Conservation (phyloP, 2,888 invertebrate genomes). For the Papilio protenor region DNA sequence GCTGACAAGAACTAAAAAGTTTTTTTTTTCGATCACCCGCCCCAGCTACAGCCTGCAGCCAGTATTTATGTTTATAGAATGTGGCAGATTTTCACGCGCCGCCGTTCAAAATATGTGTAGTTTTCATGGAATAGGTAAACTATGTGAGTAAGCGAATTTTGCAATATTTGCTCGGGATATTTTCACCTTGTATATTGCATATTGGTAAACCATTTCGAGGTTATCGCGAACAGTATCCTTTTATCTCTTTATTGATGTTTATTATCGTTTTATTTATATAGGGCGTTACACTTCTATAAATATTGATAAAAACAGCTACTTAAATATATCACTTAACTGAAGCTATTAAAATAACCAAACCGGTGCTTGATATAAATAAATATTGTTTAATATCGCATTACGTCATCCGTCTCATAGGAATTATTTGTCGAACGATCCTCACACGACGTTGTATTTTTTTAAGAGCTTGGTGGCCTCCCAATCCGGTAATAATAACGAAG, state of each 20-base stretch:
- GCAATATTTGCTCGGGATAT: constrained; percentile 3
- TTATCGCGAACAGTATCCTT: constrained; percentile 4
- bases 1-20: not conserved
- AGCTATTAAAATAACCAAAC: not conserved
- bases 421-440: not conserved
- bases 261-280: not conserved
- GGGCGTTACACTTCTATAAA: constrained; percentile 19
- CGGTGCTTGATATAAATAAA: constrained; percentile 20
- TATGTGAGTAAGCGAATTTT: not conserved
- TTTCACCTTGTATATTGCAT: constrained; percentile 14
- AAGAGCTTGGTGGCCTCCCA: too few species aligned
- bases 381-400: constrained; percentile 28
- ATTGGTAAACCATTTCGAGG: constrained; percentile 5
- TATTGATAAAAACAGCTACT: not conserved
- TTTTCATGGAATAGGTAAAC: not conserved
- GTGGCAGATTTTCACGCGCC: not conserved
- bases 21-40: not conserved
- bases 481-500: too few species aligned
- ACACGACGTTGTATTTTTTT: not conserved
- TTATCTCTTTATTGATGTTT: not conserved
- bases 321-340: constrained; percentile 4
- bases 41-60: not conserved
- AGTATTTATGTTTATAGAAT: not conserved
- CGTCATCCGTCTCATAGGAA: constrained; percentile 16
- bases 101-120: not conserved